phyloP scores from a whole-genome alignment of 2,113 vertebrate genomes.

The Callithrix jacchus region DNA sequence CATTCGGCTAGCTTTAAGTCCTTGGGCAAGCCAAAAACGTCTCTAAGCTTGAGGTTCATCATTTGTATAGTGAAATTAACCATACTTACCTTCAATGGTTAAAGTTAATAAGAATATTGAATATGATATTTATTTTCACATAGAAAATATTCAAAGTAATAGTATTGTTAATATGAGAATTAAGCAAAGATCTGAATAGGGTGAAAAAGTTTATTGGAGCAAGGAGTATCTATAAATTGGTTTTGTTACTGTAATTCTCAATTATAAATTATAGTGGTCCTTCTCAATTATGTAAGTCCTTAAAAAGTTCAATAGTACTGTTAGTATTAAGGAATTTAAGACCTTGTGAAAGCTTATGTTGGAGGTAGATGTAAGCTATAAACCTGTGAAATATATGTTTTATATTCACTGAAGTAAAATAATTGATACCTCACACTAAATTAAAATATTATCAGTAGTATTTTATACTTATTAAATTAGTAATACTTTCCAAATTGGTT shows the following conservation, averaged over 20 bases:
- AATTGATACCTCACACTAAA: background rate
- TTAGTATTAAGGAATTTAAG: background rate
- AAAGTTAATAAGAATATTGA: conserved; percentile 14
- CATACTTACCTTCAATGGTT: background rate
- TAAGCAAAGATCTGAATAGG: background rate
- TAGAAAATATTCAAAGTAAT: conserved; percentile 22
- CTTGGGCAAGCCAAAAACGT: background rate
- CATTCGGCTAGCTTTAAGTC: background rate
- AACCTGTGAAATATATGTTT: background rate
- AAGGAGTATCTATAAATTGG: background rate
- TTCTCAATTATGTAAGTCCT: background rate
- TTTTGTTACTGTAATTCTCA: background rate
- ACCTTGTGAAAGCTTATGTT: background rate
- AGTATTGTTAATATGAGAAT: background rate
- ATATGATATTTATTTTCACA: background rate
- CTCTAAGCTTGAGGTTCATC: background rate
- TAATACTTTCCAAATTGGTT: background rate
- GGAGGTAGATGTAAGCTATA: background rate
- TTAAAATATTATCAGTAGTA: background rate
- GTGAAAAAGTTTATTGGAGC: background rate
- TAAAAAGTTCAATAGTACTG: background rate
- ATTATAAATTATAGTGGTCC: background rate
- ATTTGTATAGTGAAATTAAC: background rate
- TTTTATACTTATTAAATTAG: background rate
- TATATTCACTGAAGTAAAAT: background rate